Evolutionary conservation across 2,113 vertebrate species (phyloP), one percentile per base, ranked within the genome.

Genomic region (Cyphomyrus discorhynchus): DNA sequence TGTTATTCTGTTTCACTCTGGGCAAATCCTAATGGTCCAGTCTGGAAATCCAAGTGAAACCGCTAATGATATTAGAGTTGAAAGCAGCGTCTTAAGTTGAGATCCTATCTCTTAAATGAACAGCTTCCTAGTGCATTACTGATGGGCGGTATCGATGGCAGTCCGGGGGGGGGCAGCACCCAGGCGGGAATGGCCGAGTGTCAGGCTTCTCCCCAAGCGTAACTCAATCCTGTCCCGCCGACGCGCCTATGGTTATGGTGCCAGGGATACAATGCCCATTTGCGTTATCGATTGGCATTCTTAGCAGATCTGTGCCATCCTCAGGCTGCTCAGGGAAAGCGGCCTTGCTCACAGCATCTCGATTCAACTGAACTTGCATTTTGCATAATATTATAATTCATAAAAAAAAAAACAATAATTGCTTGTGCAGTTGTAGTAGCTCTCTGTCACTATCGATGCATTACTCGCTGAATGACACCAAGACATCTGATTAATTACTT

Each of bases 1-100:
- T 91, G 90, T 88, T 88, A 92, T 91, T 93, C 88, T 24, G 42
- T 86, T 46, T 58, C 92, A 92, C 90, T 92, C 91, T 74, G 86
- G 84, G 89, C 56, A 47, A 35, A 80, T 77, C 42, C 74, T 93
- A 91, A 91, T 93, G 88, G 88, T n/a, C 35, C 27, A 66, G 47
- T 53, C 15, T 80, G 77, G 66, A 56, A 50, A 82, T 47, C 50
- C 10, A 90, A 90, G 90, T 90, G 88, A 80, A 92, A 87, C 90
- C 84, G 88, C 90, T 92, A 91, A 92, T 91, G 90, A 58, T 88
- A 90, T 91, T 91, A 91, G 21, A 85, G 89, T 89, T 88, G 42
- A 89, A 89, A 91, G 45, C 74, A 88, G 82, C 87, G 27, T 83
- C 27, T 89, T 86, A 85, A 89, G 82, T 70, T n/a, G 89, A 90